A percentile compares a stretch with the other conserved stretches of the same genome.
Conservation (phyloP, 2,113 vertebrate species). For the Phocoena phocoena region DNA sequence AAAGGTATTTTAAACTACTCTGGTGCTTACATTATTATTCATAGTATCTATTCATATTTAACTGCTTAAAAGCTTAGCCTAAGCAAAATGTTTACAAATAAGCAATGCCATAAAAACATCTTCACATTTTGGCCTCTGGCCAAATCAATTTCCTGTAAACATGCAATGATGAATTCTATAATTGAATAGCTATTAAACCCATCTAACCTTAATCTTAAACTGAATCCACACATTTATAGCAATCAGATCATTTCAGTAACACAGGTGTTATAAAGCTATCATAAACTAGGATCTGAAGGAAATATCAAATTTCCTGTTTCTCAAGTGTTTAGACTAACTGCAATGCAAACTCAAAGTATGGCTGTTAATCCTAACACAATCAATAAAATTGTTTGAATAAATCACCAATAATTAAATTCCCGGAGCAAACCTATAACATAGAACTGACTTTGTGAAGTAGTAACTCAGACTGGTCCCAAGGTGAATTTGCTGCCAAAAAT, state of each 20-base stretch:
- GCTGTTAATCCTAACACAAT: slow-evolving; percentile 37
- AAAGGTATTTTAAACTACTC: slow-evolving; percentile 74
- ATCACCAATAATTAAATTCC: slow-evolving; percentile 66
- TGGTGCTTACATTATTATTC: slow-evolving; percentile 67
- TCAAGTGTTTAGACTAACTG: slow-evolving; percentile 45
- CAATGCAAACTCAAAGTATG: slow-evolving; percentile 53
- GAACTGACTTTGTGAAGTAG: neutral
- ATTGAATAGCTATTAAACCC: slow-evolving; percentile 77
- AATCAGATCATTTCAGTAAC: slow-evolving; percentile 76
- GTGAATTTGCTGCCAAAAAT: neutral
- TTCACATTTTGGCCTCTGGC: slow-evolving; percentile 73
- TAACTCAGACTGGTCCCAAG: neutral
- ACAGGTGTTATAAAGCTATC: slow-evolving; percentile 58
- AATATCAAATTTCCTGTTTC: slow-evolving; percentile 35
- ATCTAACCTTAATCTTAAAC: slow-evolving; percentile 71
- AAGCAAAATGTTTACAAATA: slow-evolving; percentile 83
- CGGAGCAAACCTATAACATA: slow-evolving; percentile 51
- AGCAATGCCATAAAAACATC: slow-evolving; percentile 77
- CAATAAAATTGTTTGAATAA: slow-evolving; percentile 47
- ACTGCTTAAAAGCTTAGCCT: slow-evolving; percentile 73
- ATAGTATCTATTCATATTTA: slow-evolving; percentile 76
- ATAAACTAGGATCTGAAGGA: slow-evolving; percentile 72
- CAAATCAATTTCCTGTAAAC: slow-evolving; percentile 79
- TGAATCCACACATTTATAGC: slow-evolving; percentile 74
- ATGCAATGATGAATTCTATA: slow-evolving; percentile 76